Evolutionary conservation across 2,113 vertebrate species (phyloP).

Genomic region (Macaca nemestrina): DNA sequence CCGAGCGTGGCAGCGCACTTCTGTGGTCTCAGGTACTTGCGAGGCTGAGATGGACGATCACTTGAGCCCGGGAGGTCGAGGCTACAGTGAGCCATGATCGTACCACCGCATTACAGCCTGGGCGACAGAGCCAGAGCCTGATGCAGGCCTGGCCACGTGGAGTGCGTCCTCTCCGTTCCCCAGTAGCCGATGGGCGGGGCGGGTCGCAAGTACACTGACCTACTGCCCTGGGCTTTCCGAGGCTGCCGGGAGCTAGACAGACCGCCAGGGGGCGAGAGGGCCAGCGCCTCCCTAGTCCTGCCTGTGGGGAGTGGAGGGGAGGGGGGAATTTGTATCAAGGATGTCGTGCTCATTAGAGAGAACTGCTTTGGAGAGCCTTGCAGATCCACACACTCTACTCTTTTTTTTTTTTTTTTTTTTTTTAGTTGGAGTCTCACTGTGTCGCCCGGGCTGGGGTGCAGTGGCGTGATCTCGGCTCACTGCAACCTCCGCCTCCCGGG

Average conservation of each 20-base stretch:
- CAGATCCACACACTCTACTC: neutral
- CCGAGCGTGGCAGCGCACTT: too few relatives aligned
- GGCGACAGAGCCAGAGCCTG: neutral
- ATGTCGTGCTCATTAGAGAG: neutral
- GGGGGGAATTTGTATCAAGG: neutral
- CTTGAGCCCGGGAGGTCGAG: too few relatives aligned
- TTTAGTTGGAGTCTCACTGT: too few relatives aligned
- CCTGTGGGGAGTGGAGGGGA: neutral
- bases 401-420: too few relatives aligned
- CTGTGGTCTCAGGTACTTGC: too few relatives aligned
- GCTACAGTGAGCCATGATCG: too few relatives aligned
- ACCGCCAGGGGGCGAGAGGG: neutral
- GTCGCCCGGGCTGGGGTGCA: too few relatives aligned
- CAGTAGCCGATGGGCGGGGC: neutral
- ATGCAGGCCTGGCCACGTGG: constrained; percentile 57
- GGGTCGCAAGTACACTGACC: fast-evolving
- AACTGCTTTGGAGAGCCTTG: neutral
- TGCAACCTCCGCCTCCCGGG: too few relatives aligned
- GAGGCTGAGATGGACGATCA: too few relatives aligned
- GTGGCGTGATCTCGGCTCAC: too few relatives aligned
- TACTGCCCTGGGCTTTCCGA: neutral
- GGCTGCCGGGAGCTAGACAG: neutral
- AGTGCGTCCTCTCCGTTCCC: neutral
- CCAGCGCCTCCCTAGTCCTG: neutral
- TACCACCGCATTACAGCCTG: too few relatives aligned